Evolutionary conservation across 1,140 invertebrate genomes (phyloP).

Genomic region (Oedothorax gibbosus): DNA sequence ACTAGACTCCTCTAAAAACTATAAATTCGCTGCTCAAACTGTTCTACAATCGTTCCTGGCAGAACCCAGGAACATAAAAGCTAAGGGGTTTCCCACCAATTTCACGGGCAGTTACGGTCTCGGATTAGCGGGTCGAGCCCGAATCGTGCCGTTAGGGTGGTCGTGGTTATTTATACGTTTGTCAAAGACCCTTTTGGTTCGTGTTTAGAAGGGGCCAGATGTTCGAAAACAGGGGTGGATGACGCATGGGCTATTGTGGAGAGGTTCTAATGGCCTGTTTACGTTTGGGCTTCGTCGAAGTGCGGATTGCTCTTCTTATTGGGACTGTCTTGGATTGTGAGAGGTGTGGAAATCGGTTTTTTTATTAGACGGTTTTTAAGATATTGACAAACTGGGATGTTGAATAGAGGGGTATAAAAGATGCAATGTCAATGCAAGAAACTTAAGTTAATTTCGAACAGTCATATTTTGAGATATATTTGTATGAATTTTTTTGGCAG

Average conservation of each 20-base stretch:
- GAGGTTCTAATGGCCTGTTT: conserved; percentile 13
- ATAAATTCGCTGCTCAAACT: too few relatives aligned
- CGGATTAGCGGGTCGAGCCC: conserved; percentile 14
- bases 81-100: conserved; percentile 3
- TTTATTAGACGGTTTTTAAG: too few relatives aligned
- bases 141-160: conserved; percentile 14
- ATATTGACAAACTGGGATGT: too few relatives aligned
- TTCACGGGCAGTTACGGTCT: conserved; percentile 28
- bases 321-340: neutral
- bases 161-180: conserved; percentile 55
- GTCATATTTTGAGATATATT: too few relatives aligned
- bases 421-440: too few relatives aligned
- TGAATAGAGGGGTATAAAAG: too few relatives aligned
- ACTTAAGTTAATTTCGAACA: too few relatives aligned
- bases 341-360: too few relatives aligned
- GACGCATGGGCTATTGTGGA: conserved; percentile 39
- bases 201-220: conserved; percentile 9
- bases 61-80: neutral
- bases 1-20: too few relatives aligned
- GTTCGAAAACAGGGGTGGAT: conserved; percentile 30
- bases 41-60: too few relatives aligned
- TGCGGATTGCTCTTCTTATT: conserved; percentile 15
- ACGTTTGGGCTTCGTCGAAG: conserved; percentile 16
- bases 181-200: conserved; percentile 17
- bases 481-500: too few relatives aligned